These are phyloP conservation scores for Sipha maydis DNA, from an alignment of 2,888 invertebrate species.

Conservation along the genomic window DNA sequence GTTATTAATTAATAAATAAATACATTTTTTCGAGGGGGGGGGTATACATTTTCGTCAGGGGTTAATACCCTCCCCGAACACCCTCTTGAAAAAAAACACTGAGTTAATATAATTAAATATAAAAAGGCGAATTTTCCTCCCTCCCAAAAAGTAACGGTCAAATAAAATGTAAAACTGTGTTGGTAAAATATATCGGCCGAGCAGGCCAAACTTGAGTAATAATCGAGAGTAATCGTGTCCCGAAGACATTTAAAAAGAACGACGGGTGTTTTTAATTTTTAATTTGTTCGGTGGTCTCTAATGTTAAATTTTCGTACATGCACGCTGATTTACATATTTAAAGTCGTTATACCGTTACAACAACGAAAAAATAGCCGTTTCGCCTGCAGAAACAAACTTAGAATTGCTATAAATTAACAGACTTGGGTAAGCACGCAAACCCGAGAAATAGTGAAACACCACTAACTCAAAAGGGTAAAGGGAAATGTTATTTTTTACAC, in stretches of 20 bases:
- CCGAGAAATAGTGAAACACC: slow-evolving; percentile 28
- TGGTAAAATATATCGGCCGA: slow-evolving; percentile 9
- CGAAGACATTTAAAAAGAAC: slow-evolving; percentile 46
- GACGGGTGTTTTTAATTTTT: slow-evolving; percentile 57
- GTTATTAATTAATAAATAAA: too few relatives aligned
- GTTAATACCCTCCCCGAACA: too few relatives aligned
- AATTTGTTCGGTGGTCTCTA: slow-evolving; percentile 49
- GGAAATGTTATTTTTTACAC: slow-evolving; percentile 54
- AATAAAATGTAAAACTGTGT: slow-evolving; percentile 27
- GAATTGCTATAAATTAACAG: slow-evolving; percentile 51
- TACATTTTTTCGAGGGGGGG: too few relatives aligned
- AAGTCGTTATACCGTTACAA: slow-evolving; percentile 49
- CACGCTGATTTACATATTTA: slow-evolving; percentile 55
- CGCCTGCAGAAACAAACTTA: slow-evolving; percentile 42
- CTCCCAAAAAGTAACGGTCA: not conserved
- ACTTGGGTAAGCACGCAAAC: slow-evolving; percentile 46
- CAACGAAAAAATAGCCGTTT: slow-evolving; percentile 44
- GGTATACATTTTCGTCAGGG: too few relatives aligned
- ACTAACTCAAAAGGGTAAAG: slow-evolving; percentile 26
- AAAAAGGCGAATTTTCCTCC: not conserved
- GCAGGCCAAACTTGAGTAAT: not conserved
- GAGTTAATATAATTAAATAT: too few relatives aligned
- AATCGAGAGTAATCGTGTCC: slow-evolving; percentile 43
- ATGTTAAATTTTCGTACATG: slow-evolving; percentile 55
- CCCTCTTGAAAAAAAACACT: too few relatives aligned